Conservation (phyloP, 2,113 vertebrate species). For the Carassius gibelio region DNA sequence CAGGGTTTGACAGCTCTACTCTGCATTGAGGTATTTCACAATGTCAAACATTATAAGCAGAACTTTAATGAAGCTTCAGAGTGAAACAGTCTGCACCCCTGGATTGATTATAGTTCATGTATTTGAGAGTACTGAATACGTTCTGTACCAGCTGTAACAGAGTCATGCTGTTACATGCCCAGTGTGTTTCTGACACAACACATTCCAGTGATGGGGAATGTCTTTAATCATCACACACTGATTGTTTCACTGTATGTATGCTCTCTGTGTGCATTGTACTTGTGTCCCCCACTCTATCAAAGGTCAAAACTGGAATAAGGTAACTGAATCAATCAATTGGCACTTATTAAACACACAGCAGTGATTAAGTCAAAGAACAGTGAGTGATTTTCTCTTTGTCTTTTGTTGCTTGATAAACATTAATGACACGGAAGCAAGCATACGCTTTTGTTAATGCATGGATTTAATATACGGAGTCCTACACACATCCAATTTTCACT, state of each 20-base stretch:
- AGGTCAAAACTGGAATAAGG: background rate
- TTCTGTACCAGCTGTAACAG: background rate
- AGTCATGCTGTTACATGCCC: background rate
- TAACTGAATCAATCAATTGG: background rate
- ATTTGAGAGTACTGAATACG: background rate
- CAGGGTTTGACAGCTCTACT: slow-evolving; percentile 12
- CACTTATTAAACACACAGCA: too few relatives aligned
- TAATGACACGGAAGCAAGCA: too few relatives aligned
- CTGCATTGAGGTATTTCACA: background rate
- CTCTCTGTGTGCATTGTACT: background rate
- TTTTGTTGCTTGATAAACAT: too few relatives aligned
- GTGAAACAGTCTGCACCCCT: too few relatives aligned
- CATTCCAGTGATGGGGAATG: background rate
- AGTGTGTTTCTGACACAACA: background rate
- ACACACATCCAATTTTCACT: too few relatives aligned
- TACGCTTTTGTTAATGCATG: too few relatives aligned
- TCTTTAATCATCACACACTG: slow-evolving; percentile 8
- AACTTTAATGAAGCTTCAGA: background rate
- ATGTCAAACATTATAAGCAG: background rate
- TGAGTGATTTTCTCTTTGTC: too few relatives aligned
- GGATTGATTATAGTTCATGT: background rate
- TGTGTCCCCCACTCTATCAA: background rate
- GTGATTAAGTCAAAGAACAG: too few relatives aligned
- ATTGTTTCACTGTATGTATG: background rate
- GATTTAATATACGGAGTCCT: too few relatives aligned